A percentile compares a stretch with the other conserved stretches of the same genome.
Evolutionary conservation across 2,113 vertebrate genomes (phyloP).

Genomic region (Phaetusa simplex): DNA sequence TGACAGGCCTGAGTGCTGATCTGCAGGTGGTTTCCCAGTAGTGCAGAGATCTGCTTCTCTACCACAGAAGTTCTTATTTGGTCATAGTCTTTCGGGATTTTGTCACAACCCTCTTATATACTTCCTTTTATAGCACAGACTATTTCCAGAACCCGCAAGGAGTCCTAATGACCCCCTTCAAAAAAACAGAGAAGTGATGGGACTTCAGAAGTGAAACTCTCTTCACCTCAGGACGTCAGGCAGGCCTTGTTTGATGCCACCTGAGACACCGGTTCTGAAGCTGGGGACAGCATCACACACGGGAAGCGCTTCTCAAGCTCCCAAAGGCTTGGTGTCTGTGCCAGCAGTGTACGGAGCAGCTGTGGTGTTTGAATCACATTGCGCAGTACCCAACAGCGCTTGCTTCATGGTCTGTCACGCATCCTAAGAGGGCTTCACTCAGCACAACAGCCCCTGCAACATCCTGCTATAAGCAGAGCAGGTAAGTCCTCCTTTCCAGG

Average conservation of each 20-base stretch:
- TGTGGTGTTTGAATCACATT: background rate
- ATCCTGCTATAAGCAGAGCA: background rate
- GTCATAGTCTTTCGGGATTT: background rate
- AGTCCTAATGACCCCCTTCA: background rate
- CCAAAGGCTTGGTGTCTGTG: background rate
- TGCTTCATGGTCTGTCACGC: background rate
- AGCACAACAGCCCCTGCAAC: background rate
- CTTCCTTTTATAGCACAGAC: accelerated
- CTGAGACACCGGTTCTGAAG: background rate
- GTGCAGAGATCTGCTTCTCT: background rate
- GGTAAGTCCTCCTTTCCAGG: background rate
- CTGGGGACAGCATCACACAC: background rate
- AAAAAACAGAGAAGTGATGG: accelerated
- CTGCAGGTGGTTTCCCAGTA: background rate
- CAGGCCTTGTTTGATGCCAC: background rate
- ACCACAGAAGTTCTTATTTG: background rate
- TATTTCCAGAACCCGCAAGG: background rate
- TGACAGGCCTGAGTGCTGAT: background rate
- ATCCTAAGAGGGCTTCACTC: background rate
- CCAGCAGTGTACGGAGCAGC: background rate
- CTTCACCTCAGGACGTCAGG: background rate
- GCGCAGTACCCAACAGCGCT: background rate
- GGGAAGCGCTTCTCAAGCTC: background rate
- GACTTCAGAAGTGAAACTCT: background rate
- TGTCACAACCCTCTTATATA: background rate